Evolutionary conservation across 2,113 vertebrate genomes (phyloP), one percentile per base, ranked within the genome.

Genomic region (Pluvialis apricaria): DNA sequence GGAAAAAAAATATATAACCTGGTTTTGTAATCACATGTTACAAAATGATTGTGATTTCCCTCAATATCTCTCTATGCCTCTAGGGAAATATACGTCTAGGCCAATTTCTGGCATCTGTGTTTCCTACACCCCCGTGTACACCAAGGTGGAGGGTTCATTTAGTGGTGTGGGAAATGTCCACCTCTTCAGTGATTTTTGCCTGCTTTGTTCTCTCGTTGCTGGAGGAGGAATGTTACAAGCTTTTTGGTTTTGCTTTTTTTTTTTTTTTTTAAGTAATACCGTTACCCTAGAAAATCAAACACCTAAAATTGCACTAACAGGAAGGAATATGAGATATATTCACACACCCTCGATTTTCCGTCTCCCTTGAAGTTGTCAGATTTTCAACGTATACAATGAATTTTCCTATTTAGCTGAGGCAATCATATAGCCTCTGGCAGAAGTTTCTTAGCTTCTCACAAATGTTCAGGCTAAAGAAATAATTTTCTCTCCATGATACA

Each of bases 81-180:
- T 70, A 76, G 97, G 94, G 97, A 97, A 98, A 97, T 97, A 97
- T 52, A 92, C n/a, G 86, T 86, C 86, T 66, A 86, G 86, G 62
- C 84, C 71, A 96, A 88, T 96, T 97, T 83, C 80, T 96, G 79
- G 95, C 90, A 94, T 92, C 62, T 84, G 20, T 49, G 82, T 91
- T 95, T 89, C 66, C 88, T 96, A 96, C 97, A 96, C 92, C 87
- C 94, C 64, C 15, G n/a, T 60, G 93, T 89, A 92, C 28, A 45
- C 29, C 60, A 45, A 90, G 62, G 64, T 29, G 19, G 49, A 97
- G 10, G 82, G 80, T 88, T 91, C 94, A 80, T 88, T 96, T 94
- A 72, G 79, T 93, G 76, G 44, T 88, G 88, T 81, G 62, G 40
- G 90, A 92, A 92, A 81, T 86, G 86, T 75, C 91, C 71, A 86